These are phyloP conservation scores for Armadillidium nasatum DNA, from an alignment of 1,140 invertebrate genomes.

Conservation along the genomic window DNA sequence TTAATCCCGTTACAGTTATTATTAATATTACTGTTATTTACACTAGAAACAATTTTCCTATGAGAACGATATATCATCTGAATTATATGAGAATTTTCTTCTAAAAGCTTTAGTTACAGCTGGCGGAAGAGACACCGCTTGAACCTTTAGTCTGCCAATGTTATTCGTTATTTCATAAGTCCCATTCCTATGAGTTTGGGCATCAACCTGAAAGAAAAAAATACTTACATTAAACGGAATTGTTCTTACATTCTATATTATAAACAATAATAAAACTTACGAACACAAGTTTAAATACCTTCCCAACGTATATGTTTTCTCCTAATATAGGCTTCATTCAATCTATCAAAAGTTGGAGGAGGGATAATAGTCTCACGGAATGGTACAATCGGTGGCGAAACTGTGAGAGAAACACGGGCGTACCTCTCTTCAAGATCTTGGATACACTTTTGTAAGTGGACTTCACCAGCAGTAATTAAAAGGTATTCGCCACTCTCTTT, in stretches of 20 bases:
- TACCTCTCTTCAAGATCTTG: conserved; percentile 67
- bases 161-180: conserved; percentile 45
- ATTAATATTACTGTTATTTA: no score
- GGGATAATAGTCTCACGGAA: conserved; percentile 89
- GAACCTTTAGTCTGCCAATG: conserved; percentile 70
- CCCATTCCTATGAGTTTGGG: not conserved
- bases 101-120: conserved; percentile 62
- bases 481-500: conserved; percentile 95
- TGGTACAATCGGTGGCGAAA: conserved; percentile 92
- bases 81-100: not conserved
- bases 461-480: conserved; percentile 92
- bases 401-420: conserved; percentile 80
- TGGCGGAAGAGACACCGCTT: conserved; percentile 71
- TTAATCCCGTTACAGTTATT: no score
- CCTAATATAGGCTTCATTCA: conserved; percentile 76
- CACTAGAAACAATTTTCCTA: not conserved
- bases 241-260: no score
- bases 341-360: conserved; percentile 78
- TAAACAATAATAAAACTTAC: no score
- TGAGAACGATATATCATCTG: not conserved
- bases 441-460: conserved; percentile 92
- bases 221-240: no score
- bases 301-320: conserved; percentile 53
- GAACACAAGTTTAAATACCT: conserved; percentile 49
- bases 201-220: no score